Conservation (phyloP, 2,888 invertebrate species). For the Athripsodes cinereus region DNA sequence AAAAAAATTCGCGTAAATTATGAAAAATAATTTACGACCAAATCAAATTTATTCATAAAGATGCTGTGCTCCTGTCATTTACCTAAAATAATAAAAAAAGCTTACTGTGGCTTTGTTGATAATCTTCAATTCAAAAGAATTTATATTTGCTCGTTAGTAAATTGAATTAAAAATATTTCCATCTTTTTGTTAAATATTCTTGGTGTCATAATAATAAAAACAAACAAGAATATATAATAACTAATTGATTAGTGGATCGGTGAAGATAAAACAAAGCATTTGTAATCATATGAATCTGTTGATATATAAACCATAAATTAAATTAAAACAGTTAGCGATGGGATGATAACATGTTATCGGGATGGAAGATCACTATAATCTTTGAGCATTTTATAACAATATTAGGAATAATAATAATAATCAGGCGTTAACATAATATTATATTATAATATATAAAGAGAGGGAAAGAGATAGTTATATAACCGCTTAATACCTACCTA, state of each 20-base stretch:
- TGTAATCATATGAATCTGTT: slow-evolving; percentile 1
- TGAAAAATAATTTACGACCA: no score
- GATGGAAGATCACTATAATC: slow-evolving; percentile 15
- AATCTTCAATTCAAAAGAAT: no score
- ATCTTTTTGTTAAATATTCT: no score
- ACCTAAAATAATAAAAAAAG: no score
- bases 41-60: no score
- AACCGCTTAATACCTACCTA: neutral
- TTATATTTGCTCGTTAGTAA: no score
- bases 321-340: slow-evolving; percentile 12
- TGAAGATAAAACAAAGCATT: slow-evolving; percentile 16
- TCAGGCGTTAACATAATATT: slow-evolving; percentile 12
- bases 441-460: neutral
- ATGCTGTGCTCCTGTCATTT: no score
- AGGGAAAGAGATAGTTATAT: neutral
- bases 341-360: slow-evolving; percentile 11
- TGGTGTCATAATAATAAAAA: slow-evolving; percentile 2
- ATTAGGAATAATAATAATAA: slow-evolving; percentile 3
- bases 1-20: no score
- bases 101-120: no score
- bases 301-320: slow-evolving; percentile 16
- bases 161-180: no score
- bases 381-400: slow-evolving; percentile 18
- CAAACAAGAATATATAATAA: neutral
- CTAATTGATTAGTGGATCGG: slow-evolving; percentile 5